These are phyloP conservation scores for Colletes collaris DNA, from an alignment of 2,888 invertebrate species.

Conservation along the genomic window DNA sequence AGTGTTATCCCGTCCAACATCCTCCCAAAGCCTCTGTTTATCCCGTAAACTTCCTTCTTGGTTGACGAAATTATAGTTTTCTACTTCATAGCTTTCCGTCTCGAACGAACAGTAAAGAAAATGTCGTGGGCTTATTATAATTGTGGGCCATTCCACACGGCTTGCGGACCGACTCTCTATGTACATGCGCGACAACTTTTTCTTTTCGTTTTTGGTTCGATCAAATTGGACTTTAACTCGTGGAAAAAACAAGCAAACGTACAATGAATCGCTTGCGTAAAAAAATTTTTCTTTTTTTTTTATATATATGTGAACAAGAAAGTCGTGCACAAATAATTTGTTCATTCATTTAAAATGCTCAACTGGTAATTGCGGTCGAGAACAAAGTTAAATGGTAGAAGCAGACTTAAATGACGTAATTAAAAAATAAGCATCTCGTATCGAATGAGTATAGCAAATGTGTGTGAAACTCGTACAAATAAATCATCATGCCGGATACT, in stretches of 20 bases:
- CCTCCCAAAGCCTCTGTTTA: slow-evolving; percentile 76
- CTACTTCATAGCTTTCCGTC: slow-evolving; percentile 76
- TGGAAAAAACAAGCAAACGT: slow-evolving; percentile 52
- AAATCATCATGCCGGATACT: slow-evolving; percentile 49
- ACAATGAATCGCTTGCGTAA: slow-evolving; percentile 56
- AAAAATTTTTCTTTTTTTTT: slow-evolving; percentile 8
- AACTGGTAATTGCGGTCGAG: slow-evolving; percentile 26
- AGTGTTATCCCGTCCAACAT: slow-evolving; percentile 82
- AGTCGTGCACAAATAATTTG: slow-evolving; percentile 58
- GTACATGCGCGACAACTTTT: slow-evolving; percentile 52
- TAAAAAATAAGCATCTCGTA: slow-evolving; percentile 35
- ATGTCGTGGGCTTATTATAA: slow-evolving; percentile 63
- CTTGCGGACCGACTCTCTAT: slow-evolving; percentile 55
- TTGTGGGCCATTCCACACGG: slow-evolving; percentile 71
- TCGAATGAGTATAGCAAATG: slow-evolving; percentile 31
- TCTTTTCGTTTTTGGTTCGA: slow-evolving; percentile 5
- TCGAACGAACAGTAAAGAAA: slow-evolving; percentile 70
- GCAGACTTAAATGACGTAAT: slow-evolving; percentile 38
- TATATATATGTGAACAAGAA: slow-evolving; percentile 35
- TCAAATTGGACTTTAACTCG: slow-evolving; percentile 26
- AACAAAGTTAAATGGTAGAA: slow-evolving; percentile 41
- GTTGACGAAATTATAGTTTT: slow-evolving; percentile 77
- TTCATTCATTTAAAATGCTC: slow-evolving; percentile 43
- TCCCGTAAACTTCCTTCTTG: slow-evolving; percentile 79
- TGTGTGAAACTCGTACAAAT: slow-evolving; percentile 38